phyloP scores from a whole-genome alignment of 2,113 vertebrate genomes.

The Oostethus manadensis region DNA sequence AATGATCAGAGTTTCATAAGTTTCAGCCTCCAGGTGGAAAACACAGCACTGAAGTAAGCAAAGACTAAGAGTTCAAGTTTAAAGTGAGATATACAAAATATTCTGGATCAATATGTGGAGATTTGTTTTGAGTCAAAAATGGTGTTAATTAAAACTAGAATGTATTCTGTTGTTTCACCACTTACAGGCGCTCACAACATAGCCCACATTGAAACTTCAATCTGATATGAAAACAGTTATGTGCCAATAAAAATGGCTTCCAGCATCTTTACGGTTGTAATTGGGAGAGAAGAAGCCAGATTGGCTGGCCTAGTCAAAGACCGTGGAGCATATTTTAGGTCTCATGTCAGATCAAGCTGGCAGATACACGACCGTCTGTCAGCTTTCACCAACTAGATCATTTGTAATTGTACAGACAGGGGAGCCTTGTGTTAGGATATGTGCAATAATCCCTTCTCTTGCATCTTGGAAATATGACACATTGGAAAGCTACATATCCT shows the following conservation, averaged over 20 bases:
- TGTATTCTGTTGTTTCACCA: background rate
- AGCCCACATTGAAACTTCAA: slow-evolving; percentile 5
- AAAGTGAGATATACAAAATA: background rate
- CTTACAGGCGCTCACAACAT: slow-evolving; percentile 1
- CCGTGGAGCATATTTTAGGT: slow-evolving; percentile 53
- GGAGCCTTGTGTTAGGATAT: slow-evolving; percentile 24
- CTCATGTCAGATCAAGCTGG: slow-evolving; percentile 54
- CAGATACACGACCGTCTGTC: slow-evolving; percentile 46
- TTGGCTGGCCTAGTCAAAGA: slow-evolving; percentile 37
- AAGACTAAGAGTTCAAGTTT: background rate
- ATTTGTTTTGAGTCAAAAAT: background rate
- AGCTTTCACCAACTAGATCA: slow-evolving; percentile 49
- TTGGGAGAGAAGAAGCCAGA: slow-evolving; percentile 36
- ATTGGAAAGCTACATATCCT: background rate
- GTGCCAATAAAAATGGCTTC: slow-evolving; percentile 33
- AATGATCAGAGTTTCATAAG: slow-evolving; percentile 23
- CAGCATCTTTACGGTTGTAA: slow-evolving; percentile 28
- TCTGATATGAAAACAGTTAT: slow-evolving; percentile 31
- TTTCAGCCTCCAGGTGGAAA: background rate
- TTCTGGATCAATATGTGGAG: too few relatives aligned
- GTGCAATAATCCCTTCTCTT: slow-evolving; percentile 15
- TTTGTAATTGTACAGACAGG: slow-evolving; percentile 39
- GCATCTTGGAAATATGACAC: slow-evolving; percentile 1
- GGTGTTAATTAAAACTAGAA: too few relatives aligned
- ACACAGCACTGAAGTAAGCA: background rate